These are phyloP conservation scores for Dermatophagoides farinae DNA, from an alignment of 1,140 invertebrate species.

Conservation along the genomic window DNA sequence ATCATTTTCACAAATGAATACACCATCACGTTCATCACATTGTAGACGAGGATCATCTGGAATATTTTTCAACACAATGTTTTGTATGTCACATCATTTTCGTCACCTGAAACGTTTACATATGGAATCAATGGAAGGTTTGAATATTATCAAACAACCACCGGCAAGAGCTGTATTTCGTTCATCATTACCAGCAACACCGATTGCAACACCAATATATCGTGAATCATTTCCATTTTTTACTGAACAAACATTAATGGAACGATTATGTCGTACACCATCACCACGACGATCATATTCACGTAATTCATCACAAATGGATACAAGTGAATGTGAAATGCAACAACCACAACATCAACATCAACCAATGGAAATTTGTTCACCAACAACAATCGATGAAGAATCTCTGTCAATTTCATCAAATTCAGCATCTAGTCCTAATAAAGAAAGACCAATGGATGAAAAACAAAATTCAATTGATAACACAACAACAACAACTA, in stretches of 20 bases:
- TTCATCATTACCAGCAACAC: constrained; percentile 23
- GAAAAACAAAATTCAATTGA: no score
- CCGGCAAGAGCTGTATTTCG: constrained; percentile 22
- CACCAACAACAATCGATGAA: constrained; percentile 8
- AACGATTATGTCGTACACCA: constrained; percentile 21
- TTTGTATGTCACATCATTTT: constrained; percentile 15
- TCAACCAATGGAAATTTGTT: constrained; percentile 10
- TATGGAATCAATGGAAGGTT: constrained; percentile 23
- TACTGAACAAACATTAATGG: constrained; percentile 20
- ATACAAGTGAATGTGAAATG: neutral
- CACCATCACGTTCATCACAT: neutral
- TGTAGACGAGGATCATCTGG: constrained; percentile 12
- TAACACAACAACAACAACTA: no score
- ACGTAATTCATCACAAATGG: neutral
- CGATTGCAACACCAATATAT: constrained; percentile 22
- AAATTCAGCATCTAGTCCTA: constrained; percentile 1
- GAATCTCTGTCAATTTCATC: neutral
- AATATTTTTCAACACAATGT: constrained; percentile 16
- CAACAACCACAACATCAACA: no score
- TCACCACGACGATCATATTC: constrained; percentile 17
- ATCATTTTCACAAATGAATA: constrained; percentile 3
- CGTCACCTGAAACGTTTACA: constrained; percentile 20
- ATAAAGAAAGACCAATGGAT: neutral
- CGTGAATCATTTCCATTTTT: constrained; percentile 18
- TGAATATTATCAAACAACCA: constrained; percentile 20